Evolutionary conservation across 2,113 vertebrate species (phyloP).

Genomic region (Chitala chitala): DNA sequence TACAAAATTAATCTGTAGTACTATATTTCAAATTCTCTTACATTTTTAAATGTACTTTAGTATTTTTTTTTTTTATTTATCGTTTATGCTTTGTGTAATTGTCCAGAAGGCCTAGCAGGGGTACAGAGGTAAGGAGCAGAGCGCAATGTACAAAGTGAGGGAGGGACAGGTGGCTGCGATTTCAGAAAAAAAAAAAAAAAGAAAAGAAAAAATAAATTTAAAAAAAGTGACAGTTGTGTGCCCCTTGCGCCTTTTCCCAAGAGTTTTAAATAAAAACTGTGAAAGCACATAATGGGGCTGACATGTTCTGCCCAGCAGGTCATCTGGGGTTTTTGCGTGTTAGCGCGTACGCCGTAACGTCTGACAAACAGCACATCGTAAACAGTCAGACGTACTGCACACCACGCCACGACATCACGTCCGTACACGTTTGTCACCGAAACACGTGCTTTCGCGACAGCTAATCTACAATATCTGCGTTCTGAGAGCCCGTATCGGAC

Average conservation of each 20-base stretch:
- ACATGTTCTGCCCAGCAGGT: constrained; percentile 9
- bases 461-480: neutral
- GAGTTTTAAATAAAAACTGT: constrained; percentile 33
- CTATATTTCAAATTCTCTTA: constrained; percentile 83
- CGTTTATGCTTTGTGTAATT: constrained; percentile 64
- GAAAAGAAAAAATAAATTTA: too few species aligned
- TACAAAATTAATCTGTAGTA: constrained; percentile 98
- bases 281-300: neutral
- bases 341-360: neutral
- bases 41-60: constrained; percentile 37
- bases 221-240: neutral
- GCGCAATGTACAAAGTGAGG: constrained; percentile 20
- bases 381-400: neutral
- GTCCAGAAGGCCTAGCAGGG: constrained; percentile 54
- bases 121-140: neutral
- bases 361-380: neutral
- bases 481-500: neutral
- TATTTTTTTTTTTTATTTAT: constrained; percentile 51
- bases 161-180: neutral
- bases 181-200: neutral
- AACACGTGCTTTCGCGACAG: neutral
- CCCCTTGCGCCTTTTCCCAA: constrained; percentile 22
- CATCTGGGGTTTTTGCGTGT: neutral
- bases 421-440: neutral
- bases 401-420: neutral